Percentiles rank a stretch among this genome's conserved stretches.
Conservation (phyloP, 2,888 invertebrate genomes). For the Conomelus anceps region DNA sequence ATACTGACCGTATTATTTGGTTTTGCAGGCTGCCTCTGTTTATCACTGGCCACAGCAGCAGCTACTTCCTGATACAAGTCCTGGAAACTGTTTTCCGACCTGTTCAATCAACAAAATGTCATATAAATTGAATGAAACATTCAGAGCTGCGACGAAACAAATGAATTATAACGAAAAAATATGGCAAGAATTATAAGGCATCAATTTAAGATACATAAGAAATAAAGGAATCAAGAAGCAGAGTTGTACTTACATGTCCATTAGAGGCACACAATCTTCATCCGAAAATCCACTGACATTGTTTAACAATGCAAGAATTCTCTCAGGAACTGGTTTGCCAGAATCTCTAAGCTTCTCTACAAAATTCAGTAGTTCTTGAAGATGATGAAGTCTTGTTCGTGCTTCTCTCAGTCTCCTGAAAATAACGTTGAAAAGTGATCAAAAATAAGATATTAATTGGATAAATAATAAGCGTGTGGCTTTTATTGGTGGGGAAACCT, state of each 20-base stretch:
- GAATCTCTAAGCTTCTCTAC: slow-evolving; percentile 30
- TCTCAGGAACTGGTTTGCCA: slow-evolving; percentile 32
- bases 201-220: not conserved
- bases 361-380: slow-evolving; percentile 29
- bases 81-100: slow-evolving; percentile 1
- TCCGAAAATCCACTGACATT: not conserved
- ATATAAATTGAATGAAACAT: not conserved
- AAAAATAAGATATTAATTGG: no score
- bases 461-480: no score
- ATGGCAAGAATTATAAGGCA: not conserved
- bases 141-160: no score
- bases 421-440: no score
- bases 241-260: not conserved
- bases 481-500: no score
- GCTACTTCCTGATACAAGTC: not conserved
- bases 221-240: not conserved
- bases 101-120: not conserved
- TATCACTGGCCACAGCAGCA: not conserved
- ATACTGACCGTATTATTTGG: not conserved
- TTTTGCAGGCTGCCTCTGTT: not conserved
- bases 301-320: slow-evolving; percentile 23
- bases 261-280: not conserved
- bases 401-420: slow-evolving; percentile 36
- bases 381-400: slow-evolving; percentile 33
- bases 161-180: not conserved